Conservation (phyloP, 2,113 vertebrate genomes). For the Labrus mixtus region DNA sequence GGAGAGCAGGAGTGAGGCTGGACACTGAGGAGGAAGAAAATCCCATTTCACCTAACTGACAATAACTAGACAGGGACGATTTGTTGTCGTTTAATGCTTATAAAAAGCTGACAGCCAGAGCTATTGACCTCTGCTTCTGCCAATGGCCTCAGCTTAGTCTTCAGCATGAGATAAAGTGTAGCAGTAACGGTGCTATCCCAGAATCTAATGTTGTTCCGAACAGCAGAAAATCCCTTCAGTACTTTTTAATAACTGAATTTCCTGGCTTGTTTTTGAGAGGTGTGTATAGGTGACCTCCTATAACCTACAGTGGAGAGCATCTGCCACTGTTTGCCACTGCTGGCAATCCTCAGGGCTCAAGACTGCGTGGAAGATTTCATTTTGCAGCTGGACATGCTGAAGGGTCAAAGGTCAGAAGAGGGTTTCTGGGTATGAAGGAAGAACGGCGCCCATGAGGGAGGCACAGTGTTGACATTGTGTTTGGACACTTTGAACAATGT, state of each 20-base stretch:
- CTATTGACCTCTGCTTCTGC: constrained; percentile 56
- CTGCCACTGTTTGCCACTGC: constrained; percentile 55
- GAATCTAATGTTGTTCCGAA: constrained; percentile 47
- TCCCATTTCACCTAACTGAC: constrained; percentile 64
- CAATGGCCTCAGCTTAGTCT: neutral
- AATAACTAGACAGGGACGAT: constrained; percentile 66
- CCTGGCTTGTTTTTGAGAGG: constrained; percentile 34
- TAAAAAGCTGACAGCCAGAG: constrained; percentile 54
- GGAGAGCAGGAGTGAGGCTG: constrained; percentile 51
- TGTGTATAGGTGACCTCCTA: constrained; percentile 53
- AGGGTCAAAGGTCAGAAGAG: constrained; percentile 65
- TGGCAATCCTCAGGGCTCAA: constrained; percentile 46
- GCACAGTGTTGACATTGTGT: constrained; percentile 74
- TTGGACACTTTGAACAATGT: constrained; percentile 80
- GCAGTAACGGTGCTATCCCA: constrained; percentile 13
- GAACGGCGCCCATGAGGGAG: constrained; percentile 64
- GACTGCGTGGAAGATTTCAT: constrained; percentile 57
- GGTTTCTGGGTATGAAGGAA: constrained; percentile 66
- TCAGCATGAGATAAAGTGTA: constrained; percentile 18
- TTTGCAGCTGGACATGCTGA: constrained; percentile 73
- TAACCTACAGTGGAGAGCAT: constrained; percentile 61
- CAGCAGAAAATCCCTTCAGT: constrained; percentile 38
- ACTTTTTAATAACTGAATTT: constrained; percentile 39
- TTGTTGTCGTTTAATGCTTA: constrained; percentile 68
- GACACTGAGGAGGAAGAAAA: constrained; percentile 48